phyloP scores from a whole-genome alignment of 2,113 vertebrate species.

The Aptenodytes patagonicus region DNA sequence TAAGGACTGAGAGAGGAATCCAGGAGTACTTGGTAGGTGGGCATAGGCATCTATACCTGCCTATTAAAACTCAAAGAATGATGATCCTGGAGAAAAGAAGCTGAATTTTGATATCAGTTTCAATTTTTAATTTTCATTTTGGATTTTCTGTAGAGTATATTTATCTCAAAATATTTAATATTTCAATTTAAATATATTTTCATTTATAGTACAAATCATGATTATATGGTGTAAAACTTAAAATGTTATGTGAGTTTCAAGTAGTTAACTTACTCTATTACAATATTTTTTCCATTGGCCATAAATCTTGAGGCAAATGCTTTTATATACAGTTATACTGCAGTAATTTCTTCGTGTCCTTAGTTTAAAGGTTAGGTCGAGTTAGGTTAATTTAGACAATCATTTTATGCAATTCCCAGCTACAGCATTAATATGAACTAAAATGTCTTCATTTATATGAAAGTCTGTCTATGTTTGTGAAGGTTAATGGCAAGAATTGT shows the following conservation, averaged over 20 bases:
- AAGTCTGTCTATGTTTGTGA: not conserved
- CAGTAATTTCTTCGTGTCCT: not conserved
- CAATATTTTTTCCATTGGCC: not conserved
- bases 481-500: not conserved
- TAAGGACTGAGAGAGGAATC: not conserved
- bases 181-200: not conserved
- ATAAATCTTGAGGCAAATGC: not conserved
- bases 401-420: not conserved
- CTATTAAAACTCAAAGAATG: not conserved
- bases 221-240: not conserved
- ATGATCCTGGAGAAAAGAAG: not conserved
- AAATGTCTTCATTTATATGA: not conserved
- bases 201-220: not conserved
- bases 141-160: not conserved
- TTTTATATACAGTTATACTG: not conserved
- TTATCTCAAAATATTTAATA: not conserved
- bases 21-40: not conserved
- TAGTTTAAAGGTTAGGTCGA: not conserved
- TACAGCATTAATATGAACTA: not conserved
- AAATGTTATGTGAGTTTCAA: not conserved
- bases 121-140: not conserved
- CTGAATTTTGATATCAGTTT: not conserved
- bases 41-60: not conserved
- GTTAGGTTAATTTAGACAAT: not conserved
- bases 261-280: not conserved